Conservation (phyloP, 2,113 vertebrate species). For the Ibidorhyncha struthersii region DNA sequence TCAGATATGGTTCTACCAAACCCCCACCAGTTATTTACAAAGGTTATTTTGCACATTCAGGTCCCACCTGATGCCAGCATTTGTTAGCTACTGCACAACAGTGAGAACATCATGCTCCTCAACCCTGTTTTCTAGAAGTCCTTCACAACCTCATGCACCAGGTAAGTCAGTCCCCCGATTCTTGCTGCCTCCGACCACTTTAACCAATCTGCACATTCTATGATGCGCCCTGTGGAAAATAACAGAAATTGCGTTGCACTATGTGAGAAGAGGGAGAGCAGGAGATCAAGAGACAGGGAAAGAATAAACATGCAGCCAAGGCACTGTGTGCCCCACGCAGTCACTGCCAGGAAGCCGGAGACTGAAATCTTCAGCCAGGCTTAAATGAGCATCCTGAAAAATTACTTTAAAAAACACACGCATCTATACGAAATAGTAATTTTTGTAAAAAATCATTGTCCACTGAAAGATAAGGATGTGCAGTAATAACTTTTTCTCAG, state of each 20-base stretch:
- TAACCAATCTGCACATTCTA: neutral
- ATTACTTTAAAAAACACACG: neutral
- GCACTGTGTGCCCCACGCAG: neutral
- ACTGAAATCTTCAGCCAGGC: neutral
- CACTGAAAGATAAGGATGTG: neutral
- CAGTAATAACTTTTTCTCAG: neutral
- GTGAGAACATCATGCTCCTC: neutral
- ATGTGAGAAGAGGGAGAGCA: neutral
- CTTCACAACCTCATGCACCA: neutral
- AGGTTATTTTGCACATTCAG: neutral
- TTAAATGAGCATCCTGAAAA: neutral
- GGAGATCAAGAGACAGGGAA: neutral
- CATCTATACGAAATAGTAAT: neutral
- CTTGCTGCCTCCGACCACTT: neutral
- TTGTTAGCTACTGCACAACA: neutral
- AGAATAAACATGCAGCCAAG: rapidly evolving
- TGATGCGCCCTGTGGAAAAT: neutral
- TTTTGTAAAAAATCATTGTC: neutral
- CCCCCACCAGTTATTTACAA: neutral
- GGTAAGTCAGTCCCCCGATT: neutral
- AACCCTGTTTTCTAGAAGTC: neutral
- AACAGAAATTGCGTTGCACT: neutral
- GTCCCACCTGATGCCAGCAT: neutral
- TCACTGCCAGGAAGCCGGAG: neutral
- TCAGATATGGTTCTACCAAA: neutral